These are phyloP conservation scores for Papio anubis DNA, from an alignment of 2,113 vertebrate species.

Conservation along the genomic window DNA sequence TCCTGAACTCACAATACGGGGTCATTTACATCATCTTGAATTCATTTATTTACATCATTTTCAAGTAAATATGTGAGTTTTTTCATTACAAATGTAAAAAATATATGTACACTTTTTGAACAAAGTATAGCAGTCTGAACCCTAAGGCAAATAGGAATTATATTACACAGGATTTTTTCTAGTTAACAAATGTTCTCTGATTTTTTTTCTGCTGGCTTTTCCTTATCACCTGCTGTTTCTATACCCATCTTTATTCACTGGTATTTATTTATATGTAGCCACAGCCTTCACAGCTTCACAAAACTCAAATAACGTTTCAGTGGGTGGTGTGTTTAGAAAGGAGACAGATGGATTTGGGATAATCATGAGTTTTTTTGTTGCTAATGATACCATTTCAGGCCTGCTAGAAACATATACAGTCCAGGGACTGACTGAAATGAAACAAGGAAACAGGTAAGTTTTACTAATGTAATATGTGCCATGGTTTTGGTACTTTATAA, in stretches of 20 bases:
- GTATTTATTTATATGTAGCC: constrained; percentile 52
- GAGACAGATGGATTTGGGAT: constrained; percentile 29
- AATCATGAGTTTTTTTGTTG: background rate
- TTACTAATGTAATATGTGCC: background rate
- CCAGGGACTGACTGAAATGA: background rate
- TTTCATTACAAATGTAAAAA: background rate
- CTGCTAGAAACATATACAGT: background rate
- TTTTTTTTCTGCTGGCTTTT: background rate
- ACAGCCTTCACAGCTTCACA: constrained; percentile 23
- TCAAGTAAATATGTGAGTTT: background rate
- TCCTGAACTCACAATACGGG: background rate
- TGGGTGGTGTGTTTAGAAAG: background rate
- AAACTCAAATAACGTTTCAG: background rate
- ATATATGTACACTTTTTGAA: background rate
- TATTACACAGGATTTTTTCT: background rate
- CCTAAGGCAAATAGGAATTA: background rate
- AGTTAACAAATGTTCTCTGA: background rate
- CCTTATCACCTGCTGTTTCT: background rate
- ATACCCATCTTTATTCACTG: background rate
- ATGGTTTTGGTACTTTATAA: background rate
- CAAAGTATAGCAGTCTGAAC: background rate
- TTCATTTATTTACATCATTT: constrained; percentile 2
- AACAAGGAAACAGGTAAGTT: background rate
- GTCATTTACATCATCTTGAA: background rate
- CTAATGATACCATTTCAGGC: background rate